Conservation (phyloP, 2,113 vertebrate genomes). For the Sisor rabdophorus region DNA sequence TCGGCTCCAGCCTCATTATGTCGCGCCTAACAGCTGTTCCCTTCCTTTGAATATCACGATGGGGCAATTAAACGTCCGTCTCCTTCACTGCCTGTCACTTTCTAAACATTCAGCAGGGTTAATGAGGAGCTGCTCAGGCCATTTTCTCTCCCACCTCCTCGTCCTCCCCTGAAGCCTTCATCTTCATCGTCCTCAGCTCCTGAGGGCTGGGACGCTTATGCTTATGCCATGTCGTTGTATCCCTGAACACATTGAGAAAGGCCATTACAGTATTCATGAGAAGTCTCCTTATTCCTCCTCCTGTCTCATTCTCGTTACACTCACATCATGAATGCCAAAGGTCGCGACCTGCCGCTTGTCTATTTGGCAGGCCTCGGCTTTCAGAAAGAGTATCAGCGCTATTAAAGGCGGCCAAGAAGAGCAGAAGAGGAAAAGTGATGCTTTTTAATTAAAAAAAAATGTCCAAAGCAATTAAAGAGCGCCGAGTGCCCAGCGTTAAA, state of each 20-base stretch:
- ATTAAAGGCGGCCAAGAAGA: conserved; percentile 61
- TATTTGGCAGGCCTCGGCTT: conserved; percentile 53
- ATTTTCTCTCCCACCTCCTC: conserved; percentile 6
- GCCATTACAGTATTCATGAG: conserved; percentile 58
- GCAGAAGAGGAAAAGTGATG: not conserved
- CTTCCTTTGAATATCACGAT: conserved; percentile 41
- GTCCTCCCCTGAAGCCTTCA: conserved; percentile 17
- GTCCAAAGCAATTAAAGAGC: conserved; percentile 71
- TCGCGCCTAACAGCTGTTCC: conserved; percentile 42
- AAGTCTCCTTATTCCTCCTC: conserved; percentile 12
- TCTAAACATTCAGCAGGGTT: conserved; percentile 40
- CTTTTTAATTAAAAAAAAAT: conserved; percentile 68
- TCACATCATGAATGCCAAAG: conserved; percentile 55
- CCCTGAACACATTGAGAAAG: conserved; percentile 24
- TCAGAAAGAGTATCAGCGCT: conserved; percentile 60
- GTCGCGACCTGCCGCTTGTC: conserved; percentile 58
- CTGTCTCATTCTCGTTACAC: conserved; percentile 41
- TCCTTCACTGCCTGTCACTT: conserved; percentile 39
- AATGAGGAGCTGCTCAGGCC: conserved; percentile 38
- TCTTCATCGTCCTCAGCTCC: conserved; percentile 17
- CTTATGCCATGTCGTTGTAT: conserved; percentile 42
- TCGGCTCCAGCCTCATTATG: conserved; percentile 46
- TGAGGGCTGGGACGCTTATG: conserved; percentile 24
- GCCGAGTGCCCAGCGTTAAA: conserved; percentile 70
- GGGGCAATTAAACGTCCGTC: conserved; percentile 46